Conservation (phyloP, 2,797 vertebrate species). For the Tinamus major region DNA sequence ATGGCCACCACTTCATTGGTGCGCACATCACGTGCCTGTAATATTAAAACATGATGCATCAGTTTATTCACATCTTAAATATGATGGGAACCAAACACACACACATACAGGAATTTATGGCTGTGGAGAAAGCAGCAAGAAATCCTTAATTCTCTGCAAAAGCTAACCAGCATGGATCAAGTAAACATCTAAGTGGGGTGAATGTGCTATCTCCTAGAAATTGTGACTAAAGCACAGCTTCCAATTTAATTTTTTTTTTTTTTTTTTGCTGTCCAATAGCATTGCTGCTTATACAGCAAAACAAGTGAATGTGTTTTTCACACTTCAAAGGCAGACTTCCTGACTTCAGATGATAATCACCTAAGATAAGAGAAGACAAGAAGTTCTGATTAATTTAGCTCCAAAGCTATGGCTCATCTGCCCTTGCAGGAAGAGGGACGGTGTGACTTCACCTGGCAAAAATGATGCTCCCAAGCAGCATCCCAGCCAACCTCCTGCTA, state of each 20-base stretch:
- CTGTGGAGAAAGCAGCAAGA: background rate
- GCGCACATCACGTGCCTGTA: conserved; percentile 94
- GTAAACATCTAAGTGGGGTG: background rate
- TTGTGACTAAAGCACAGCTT: background rate
- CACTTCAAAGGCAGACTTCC: background rate
- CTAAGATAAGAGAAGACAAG: background rate
- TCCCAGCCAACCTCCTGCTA: background rate
- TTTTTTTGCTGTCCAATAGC: background rate
- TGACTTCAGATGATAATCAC: background rate
- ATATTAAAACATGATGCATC: background rate
- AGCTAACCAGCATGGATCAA: background rate
- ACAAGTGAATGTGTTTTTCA: background rate
- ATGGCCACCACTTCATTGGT: conserved; percentile 99
- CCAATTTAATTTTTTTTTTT: background rate
- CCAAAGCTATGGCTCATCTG: background rate
- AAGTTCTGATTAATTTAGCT: background rate
- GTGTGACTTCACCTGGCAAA: background rate
- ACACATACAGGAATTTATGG: background rate
- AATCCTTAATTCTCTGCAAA: background rate
- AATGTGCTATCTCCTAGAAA: background rate
- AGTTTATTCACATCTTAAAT: background rate
- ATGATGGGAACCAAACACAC: background rate
- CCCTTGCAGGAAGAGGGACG: background rate
- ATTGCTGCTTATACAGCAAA: background rate
- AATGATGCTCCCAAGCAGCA: background rate